These are phyloP conservation scores for Caenorhabditis inopinata DNA, from an alignment of 1,140 invertebrate genomes.

Conservation along the genomic window DNA sequence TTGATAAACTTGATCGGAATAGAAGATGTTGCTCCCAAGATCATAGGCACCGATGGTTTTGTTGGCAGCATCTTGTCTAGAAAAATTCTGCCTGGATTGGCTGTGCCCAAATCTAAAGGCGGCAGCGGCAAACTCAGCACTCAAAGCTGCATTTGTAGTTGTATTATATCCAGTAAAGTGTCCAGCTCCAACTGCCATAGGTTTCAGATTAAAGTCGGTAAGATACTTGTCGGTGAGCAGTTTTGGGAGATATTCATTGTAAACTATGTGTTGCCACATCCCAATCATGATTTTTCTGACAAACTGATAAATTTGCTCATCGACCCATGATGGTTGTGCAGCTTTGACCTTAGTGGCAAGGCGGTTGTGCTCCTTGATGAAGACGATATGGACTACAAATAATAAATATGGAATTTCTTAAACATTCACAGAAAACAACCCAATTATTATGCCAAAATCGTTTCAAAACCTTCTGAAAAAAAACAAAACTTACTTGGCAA, in stretches of 20 bases:
- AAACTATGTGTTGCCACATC: conserved; percentile 34
- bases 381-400: conserved; percentile 30
- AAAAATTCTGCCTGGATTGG: conserved; percentile 33
- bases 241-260: conserved; percentile 45
- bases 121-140: conserved; percentile 39
- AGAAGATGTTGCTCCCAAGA: conserved; percentile 22
- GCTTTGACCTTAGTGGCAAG: not conserved
- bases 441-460: no score
- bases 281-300: conserved; percentile 25
- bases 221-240: conserved; percentile 1
- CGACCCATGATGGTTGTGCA: conserved; percentile 19
- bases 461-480: no score
- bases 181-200: not conserved
- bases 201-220: conserved; percentile 32
- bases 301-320: conserved; percentile 39
- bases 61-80: not conserved
- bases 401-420: not conserved
- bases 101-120: conserved; percentile 47
- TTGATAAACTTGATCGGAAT: not conserved
- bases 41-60: not conserved
- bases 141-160: conserved; percentile 18
- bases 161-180: conserved; percentile 38
- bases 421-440: no score
- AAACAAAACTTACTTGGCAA: conserved; percentile 30
- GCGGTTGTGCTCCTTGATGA: conserved; percentile 44